Percentiles rank a stretch among this genome's conserved stretches.
These are phyloP conservation scores for Drosophila arawakana DNA, from an alignment of 1,140 invertebrate genomes.

Conservation along the genomic window DNA sequence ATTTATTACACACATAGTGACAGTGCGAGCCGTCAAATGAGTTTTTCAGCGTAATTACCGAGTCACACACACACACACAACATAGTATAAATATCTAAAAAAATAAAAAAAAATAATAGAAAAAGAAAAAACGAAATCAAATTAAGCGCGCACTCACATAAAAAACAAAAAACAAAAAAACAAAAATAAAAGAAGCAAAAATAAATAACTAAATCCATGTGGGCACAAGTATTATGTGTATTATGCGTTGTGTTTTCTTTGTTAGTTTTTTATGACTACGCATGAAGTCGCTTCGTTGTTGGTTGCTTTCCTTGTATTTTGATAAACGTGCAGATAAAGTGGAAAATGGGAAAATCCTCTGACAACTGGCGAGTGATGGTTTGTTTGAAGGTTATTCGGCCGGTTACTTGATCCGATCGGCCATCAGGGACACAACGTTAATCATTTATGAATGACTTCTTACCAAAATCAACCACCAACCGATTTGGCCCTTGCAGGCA, in stretches of 20 bases:
- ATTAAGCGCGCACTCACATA: conserved; percentile 66
- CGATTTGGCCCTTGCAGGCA: conserved; percentile 30
- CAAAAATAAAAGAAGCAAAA: conserved; percentile 25
- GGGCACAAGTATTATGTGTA: conserved; percentile 65
- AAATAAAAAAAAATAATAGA: conserved; percentile 18
- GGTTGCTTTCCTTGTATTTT: conserved; percentile 35
- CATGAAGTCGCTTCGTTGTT: conserved; percentile 44
- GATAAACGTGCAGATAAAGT: conserved; percentile 56
- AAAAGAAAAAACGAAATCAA: conserved; percentile 55
- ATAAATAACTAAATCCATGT: conserved; percentile 60
- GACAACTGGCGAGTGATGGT: conserved; percentile 36
- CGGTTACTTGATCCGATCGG: conserved; percentile 27
- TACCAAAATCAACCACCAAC: conserved; percentile 29
- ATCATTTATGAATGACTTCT: conserved; percentile 76
- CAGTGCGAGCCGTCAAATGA: conserved; percentile 80
- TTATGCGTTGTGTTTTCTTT: conserved; percentile 48
- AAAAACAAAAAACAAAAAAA: conserved; percentile 23
- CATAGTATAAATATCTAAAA: conserved; percentile 54
- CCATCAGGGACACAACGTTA: conserved; percentile 48
- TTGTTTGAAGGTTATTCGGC: conserved; percentile 58
- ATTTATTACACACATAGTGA: conserved; percentile 74
- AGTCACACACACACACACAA: conserved; percentile 76
- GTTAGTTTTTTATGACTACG: conserved; percentile 54
- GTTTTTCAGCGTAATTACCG: conserved; percentile 80
- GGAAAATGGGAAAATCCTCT: conserved; percentile 56